Percentiles rank a stretch among this genome's conserved stretches.
These are phyloP conservation scores for Nasua narica DNA, from an alignment of 2,797 vertebrate genomes.

Conservation along the genomic window DNA sequence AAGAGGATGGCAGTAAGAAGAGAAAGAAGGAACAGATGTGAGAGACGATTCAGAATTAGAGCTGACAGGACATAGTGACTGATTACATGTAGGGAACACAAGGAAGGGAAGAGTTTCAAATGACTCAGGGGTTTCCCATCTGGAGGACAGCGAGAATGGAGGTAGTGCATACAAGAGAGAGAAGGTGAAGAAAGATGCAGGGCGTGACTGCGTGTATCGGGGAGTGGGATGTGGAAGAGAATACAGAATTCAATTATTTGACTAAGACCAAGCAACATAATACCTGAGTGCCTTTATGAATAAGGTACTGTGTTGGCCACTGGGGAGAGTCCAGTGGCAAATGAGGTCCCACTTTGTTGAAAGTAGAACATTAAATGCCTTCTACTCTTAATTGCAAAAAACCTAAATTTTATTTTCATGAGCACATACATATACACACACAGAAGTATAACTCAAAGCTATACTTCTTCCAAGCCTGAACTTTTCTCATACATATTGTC, in stretches of 20 bases:
- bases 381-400: not conserved
- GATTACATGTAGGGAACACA: not conserved
- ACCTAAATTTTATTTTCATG: not conserved
- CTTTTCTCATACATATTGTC: not conserved
- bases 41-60: conserved; percentile 27
- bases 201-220: not conserved
- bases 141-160: not conserved
- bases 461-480: not conserved
- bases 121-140: conserved; percentile 43
- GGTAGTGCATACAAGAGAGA: not conserved
- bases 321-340: not conserved
- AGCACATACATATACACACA: not conserved
- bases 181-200: not conserved
- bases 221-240: not conserved
- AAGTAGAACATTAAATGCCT: not conserved
- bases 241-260: not conserved
- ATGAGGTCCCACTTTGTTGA: not conserved
- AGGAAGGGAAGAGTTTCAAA: not conserved
- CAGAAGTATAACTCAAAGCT: not conserved
- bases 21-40: conserved; percentile 45
- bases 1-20: not conserved
- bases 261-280: not conserved
- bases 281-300: not conserved
- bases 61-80: conserved; percentile 24
- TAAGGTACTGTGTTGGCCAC: not conserved